Evolutionary conservation across 2,797 vertebrate genomes (phyloP), one percentile per base, ranked within the genome.

Genomic region (Cyclopterus lumpus): DNA sequence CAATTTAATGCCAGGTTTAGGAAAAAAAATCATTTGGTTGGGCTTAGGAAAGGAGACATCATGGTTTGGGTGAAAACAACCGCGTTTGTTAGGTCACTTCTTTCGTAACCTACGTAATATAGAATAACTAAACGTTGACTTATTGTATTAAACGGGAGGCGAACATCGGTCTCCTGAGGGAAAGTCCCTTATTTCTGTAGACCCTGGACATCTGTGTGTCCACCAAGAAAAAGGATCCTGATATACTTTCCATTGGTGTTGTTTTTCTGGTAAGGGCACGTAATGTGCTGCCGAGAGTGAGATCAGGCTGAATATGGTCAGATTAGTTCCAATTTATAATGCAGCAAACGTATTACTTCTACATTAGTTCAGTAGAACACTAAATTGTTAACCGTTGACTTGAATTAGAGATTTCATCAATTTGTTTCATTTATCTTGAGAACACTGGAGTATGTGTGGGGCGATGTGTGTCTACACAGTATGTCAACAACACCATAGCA

Each of bases 401-500:
- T 44, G 42, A 44, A 44, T 18, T 18, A 18, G 16, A 44, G 16
- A 18, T 44, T 44, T 42, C 6, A 18, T 14, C 2, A 42, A 44
- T 16, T 44, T 10, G 11, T 38, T 11, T 12, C 4, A 40, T 8
- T 61, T 24, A 72, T 54, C 40, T 14, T 48, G 40, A 71, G 48
- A 73, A 65, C 49, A 67, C 16, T 42, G 1, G 55, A 36, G 48
- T 42, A 55, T 26, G 34, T 3, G 30, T 20, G 15, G 46, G 51
- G n/a, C 0, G 2, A 46, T 24, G 20, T 70, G 59, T 36, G 20
- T 15, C 2, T 10, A 28, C 36, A 12, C 36, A 10, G 18, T 51
- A 28, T 46, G 63, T 70, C 32, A 72, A 38, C 57, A 72, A 66
- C 67, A 5, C 61, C 78, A 75, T 71, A 24, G 76, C 68, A 82